Evolutionary conservation across 2,888 invertebrate species (phyloP).

Genomic region (Drosophila nr. perissopoda): DNA sequence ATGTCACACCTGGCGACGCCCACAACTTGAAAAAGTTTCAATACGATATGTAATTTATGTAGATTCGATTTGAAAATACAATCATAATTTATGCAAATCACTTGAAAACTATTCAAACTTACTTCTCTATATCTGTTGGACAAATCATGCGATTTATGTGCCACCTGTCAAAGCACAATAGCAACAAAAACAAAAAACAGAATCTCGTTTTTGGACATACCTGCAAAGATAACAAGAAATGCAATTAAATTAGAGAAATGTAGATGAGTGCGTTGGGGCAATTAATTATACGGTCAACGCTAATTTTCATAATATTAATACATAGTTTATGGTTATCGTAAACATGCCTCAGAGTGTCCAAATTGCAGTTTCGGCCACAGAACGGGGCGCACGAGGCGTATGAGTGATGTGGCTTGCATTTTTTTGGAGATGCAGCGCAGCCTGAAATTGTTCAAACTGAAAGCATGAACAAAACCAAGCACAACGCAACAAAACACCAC

Average conservation of each 20-base stretch:
- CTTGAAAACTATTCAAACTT: constrained; percentile 70
- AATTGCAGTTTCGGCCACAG: constrained; percentile 36
- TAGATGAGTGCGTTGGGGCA: constrained; percentile 25
- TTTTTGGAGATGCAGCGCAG: constrained; percentile 48
- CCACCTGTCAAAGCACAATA: constrained; percentile 40
- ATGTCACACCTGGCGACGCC: constrained; percentile 57
- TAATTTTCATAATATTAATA: constrained; percentile 53
- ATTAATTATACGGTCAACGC: constrained; percentile 49
- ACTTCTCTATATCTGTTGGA: constrained; percentile 48
- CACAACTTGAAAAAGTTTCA: constrained; percentile 35
- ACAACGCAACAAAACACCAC: not conserved
- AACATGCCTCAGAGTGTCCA: constrained; percentile 33
- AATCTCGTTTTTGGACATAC: constrained; percentile 43
- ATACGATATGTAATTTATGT: constrained; percentile 29
- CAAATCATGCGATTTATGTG: constrained; percentile 56
- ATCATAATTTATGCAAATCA: constrained; percentile 74
- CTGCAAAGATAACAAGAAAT: constrained; percentile 66
- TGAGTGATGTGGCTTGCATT: constrained; percentile 61
- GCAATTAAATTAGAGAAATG: constrained; percentile 41
- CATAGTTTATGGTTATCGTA: constrained; percentile 42
- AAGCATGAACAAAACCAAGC: constrained; percentile 7
- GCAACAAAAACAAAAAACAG: not conserved
- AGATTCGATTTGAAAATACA: constrained; percentile 36
- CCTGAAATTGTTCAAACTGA: constrained; percentile 56
- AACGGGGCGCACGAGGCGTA: constrained; percentile 42